Conservation (phyloP, 2,888 invertebrate species). For the Drosophila percnosoma region DNA sequence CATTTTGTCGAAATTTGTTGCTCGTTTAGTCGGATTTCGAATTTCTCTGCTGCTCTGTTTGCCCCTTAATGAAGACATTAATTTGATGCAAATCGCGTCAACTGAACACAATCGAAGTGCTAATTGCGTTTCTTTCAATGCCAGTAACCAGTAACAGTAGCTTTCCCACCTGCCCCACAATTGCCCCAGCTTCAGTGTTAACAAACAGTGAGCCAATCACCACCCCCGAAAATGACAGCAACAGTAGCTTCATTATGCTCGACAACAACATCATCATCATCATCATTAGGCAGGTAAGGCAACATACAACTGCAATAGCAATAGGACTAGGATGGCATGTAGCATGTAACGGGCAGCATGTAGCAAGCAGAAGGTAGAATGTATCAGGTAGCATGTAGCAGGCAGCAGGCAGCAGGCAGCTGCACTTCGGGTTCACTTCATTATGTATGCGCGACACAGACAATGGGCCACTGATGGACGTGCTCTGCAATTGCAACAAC, state of each 20-base stretch:
- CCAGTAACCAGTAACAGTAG: slow-evolving; percentile 22
- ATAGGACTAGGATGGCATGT: neutral
- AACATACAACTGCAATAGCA: slow-evolving; percentile 16
- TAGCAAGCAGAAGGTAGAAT: neutral
- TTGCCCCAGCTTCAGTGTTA: slow-evolving; percentile 32
- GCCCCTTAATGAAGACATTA: slow-evolving; percentile 75
- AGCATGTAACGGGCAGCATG: neutral
- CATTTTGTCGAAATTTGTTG: slow-evolving; percentile 20
- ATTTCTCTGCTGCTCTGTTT: slow-evolving; percentile 38
- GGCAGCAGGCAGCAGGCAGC: slow-evolving; percentile 2
- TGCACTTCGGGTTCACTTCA: slow-evolving; percentile 61
- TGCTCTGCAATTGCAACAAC: slow-evolving; percentile 65
- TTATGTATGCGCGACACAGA: slow-evolving; percentile 79
- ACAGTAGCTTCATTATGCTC: slow-evolving; percentile 39
- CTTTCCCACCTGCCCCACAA: neutral
- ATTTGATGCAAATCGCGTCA: slow-evolving; percentile 80
- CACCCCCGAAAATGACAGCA: slow-evolving; percentile 31
- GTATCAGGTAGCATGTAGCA: neutral
- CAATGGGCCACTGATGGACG: slow-evolving; percentile 80
- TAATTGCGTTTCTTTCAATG: slow-evolving; percentile 82
- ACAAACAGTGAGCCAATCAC: slow-evolving; percentile 70
- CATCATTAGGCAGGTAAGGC: slow-evolving; percentile 38
- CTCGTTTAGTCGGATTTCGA: neutral
- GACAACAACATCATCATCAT: slow-evolving; percentile 21
- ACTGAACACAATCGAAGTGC: slow-evolving; percentile 81